Base-by-base conservation (phyloP, 2,888 invertebrate genomes). In the Amitus sp. region DNA sequence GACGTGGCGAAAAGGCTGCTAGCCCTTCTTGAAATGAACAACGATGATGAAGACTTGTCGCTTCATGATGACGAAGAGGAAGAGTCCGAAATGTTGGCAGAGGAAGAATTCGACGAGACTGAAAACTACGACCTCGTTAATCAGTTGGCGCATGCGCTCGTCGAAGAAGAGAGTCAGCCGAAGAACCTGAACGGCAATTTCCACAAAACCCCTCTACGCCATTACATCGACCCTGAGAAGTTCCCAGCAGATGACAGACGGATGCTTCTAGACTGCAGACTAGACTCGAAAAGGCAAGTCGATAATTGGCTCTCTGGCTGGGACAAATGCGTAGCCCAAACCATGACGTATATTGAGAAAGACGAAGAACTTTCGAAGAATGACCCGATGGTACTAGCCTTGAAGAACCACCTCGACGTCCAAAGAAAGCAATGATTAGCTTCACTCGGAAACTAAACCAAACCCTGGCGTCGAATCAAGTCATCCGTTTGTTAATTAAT, bases 61-160 rank as follows among this genome's bases (percentile, higher is more conserved):
- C 70, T 69, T 4, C 78, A 77, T 4, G 80, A 80, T 50, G 80
- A 80, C 63, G 80, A 80, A 49, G 79, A 79, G 0, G 80, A 79
- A 2, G 79, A 79, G 30, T 67, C 77, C 23, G 79, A 80, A 63
- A 60, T 71, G 15, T 74, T 73, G 2, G 74, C 73, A 34, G 62
- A 67, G 10, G 67, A 70, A 17, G 66, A 67, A 12, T 52, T 61
- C 7, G 67, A 66, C 18, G 51, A 52, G 45, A 52, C 52, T 48
- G 47, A 67, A 53, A 76, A 75, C 39, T 58, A 69, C 23, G 73
- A 70, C 46, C 62, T 78, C 2, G 64, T 80, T 3, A 75, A 74
- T 12, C 75, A 78, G 40, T 52, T 80, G 30, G 79, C 77, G 1
- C 70, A 72, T 0, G 73, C 77, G 0, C 46, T 79, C 9, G 74